phyloP scores from a whole-genome alignment of 2,113 vertebrate genomes.

The Etheostoma cragini region DNA sequence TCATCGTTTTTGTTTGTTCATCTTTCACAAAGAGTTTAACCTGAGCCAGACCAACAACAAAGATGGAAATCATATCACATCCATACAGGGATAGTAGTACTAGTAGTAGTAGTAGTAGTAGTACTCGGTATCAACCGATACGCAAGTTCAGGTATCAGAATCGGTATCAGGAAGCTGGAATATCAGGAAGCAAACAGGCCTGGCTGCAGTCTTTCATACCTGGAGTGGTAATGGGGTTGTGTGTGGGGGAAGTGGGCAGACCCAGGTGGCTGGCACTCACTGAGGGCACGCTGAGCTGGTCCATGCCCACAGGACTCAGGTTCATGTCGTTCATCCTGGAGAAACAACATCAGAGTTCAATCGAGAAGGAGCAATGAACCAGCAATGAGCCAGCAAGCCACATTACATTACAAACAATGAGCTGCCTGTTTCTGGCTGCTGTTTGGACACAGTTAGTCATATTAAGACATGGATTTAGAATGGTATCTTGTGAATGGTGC shows the following conservation, averaged over 20 bases:
- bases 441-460: not conserved
- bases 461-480: no score
- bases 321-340: slow-evolving; percentile 98
- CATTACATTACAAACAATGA: not conserved
- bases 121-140: no score
- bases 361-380: not conserved
- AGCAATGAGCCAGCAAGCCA: not conserved
- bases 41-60: no score
- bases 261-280: slow-evolving; percentile 94
- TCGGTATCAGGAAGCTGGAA: no score
- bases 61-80: no score
- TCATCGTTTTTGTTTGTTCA: no score
- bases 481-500: no score
- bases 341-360: not conserved
- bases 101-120: no score
- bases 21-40: no score
- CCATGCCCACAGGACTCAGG: slow-evolving; percentile 97
- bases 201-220: slow-evolving; percentile 77
- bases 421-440: not conserved
- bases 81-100: no score
- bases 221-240: slow-evolving; percentile 91
- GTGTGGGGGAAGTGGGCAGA: slow-evolving; percentile 92
- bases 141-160: no score
- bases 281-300: slow-evolving; percentile 93
- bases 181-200: not conserved